Conservation (phyloP, 2,888 invertebrate species). For the Drosophila nigritarsus region DNA sequence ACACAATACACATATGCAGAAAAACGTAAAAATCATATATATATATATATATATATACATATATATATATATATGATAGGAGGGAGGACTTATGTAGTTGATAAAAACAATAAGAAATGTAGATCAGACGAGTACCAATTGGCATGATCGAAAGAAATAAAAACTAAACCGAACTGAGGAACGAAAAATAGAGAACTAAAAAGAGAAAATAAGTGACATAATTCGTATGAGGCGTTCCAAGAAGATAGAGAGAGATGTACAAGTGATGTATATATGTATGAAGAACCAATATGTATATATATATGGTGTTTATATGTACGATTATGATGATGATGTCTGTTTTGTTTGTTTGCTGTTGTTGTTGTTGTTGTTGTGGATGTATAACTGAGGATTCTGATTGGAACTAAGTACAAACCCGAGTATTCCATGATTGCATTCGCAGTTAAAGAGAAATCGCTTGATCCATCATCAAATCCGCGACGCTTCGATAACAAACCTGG, state of each 20-base stretch:
- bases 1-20: slow-evolving; percentile 22
- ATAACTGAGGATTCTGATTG: slow-evolving; percentile 55
- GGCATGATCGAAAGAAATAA: slow-evolving; percentile 19
- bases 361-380: slow-evolving; percentile 35
- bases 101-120: slow-evolving; percentile 13
- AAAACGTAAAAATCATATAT: slow-evolving; percentile 10
- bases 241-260: slow-evolving; percentile 28
- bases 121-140: slow-evolving; percentile 35
- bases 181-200: slow-evolving; percentile 18
- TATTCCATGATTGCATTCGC: slow-evolving; percentile 95
- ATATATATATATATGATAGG: slow-evolving; percentile 10
- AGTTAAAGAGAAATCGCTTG: slow-evolving; percentile 94
- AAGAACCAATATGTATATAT: slow-evolving; percentile 39
- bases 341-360: slow-evolving; percentile 34
- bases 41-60: slow-evolving; percentile 12
- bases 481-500: slow-evolving; percentile 91
- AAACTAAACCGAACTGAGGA: slow-evolving; percentile 26
- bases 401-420: slow-evolving; percentile 88
- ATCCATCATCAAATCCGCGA: slow-evolving; percentile 90
- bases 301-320: slow-evolving; percentile 51
- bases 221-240: slow-evolving; percentile 42
- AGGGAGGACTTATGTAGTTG: slow-evolving; percentile 18
- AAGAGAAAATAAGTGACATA: slow-evolving; percentile 3
- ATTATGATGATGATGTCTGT: slow-evolving; percentile 45
- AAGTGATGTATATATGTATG: slow-evolving; percentile 38